These are phyloP conservation scores for Malurus elegans DNA, from an alignment of 2,113 vertebrate species.

Conservation along the genomic window DNA sequence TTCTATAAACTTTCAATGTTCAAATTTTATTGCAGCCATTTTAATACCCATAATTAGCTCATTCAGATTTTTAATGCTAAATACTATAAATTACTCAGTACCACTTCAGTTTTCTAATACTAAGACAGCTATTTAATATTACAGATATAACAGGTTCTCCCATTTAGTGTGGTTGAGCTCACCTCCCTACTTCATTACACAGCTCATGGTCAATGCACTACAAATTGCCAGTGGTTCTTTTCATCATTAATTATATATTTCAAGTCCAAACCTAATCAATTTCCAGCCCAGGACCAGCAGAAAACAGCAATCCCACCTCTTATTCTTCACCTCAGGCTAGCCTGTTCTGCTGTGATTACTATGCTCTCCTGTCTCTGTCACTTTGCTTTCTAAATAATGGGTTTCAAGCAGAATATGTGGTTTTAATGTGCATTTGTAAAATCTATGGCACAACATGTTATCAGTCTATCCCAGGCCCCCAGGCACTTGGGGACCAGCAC, in stretches of 20 bases:
- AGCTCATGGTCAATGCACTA: background rate
- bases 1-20: background rate
- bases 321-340: background rate
- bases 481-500: background rate
- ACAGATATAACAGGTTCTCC: background rate
- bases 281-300: background rate
- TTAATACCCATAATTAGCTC: conserved; percentile 5
- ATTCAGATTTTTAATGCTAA: background rate
- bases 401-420: background rate
- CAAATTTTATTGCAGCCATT: background rate
- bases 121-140: background rate
- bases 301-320: background rate
- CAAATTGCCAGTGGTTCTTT: background rate
- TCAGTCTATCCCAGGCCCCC: background rate
- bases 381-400: background rate
- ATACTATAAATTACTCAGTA: background rate
- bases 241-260: conserved; percentile 27
- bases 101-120: background rate
- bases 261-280: background rate
- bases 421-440: background rate
- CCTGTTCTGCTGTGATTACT: background rate
- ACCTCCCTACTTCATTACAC: background rate
- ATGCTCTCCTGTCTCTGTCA: background rate
- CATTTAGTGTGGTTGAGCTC: background rate
- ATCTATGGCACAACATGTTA: background rate